A percentile compares a stretch with the other conserved stretches of the same genome.
phyloP scores from a whole-genome alignment of 2,797 vertebrate species.

The Neomorphus geoffroyi region DNA sequence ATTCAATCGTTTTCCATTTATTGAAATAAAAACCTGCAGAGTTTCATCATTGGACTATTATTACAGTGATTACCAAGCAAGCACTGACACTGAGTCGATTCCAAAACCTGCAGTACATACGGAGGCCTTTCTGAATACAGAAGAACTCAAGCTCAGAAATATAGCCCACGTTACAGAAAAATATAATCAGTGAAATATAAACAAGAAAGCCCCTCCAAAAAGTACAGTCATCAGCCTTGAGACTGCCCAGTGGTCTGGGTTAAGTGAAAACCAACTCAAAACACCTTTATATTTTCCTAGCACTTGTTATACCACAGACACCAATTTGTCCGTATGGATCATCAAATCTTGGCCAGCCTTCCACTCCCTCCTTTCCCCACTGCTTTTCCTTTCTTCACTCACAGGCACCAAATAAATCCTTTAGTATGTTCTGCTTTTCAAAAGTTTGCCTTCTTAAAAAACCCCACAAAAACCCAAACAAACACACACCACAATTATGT shows the following conservation, averaged over 20 bases:
- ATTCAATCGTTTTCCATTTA: neutral
- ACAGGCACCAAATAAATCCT: neutral
- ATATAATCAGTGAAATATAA: neutral
- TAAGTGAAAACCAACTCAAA: neutral
- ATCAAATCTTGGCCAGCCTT: neutral
- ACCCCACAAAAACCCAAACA: neutral
- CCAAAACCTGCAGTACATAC: accelerated
- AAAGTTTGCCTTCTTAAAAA: neutral
- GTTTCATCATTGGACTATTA: neutral
- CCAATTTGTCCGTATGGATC: neutral
- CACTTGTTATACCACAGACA: neutral
- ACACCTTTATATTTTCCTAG: neutral
- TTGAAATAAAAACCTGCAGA: neutral
- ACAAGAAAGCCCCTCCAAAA: neutral
- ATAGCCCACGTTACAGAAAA: neutral
- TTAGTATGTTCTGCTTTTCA: neutral
- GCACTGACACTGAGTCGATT: neutral
- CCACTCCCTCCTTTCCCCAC: neutral
- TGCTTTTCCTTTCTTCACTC: neutral
- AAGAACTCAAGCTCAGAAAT: neutral
- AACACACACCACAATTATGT: neutral
- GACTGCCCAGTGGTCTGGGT: neutral
- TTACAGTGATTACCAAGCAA: neutral
- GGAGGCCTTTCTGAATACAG: neutral
- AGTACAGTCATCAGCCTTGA: accelerated